Percentiles rank a stretch among this genome's conserved stretches.
Evolutionary conservation across 2,888 invertebrate genomes (phyloP).

Genomic region (Venusia cambrica): DNA sequence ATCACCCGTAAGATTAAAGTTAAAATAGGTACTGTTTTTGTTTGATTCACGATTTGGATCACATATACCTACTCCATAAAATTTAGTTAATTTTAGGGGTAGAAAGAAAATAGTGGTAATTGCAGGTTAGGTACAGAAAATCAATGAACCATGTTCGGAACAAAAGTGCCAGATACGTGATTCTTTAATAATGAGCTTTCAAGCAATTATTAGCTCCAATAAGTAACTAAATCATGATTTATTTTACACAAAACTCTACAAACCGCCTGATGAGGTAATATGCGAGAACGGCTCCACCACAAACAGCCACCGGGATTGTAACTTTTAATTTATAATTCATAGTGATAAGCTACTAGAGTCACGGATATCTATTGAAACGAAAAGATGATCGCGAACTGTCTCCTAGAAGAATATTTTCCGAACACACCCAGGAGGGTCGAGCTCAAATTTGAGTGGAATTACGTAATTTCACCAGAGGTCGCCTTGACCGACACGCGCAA

Average conservation of each 20-base stretch:
- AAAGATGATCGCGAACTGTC: conserved; percentile 55
- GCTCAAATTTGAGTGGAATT: conserved; percentile 68
- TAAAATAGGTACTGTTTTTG: too few species aligned
- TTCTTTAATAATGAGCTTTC: too few species aligned
- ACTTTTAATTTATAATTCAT: conserved; percentile 78
- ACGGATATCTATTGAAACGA: conserved; percentile 40
- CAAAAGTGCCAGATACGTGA: too few species aligned
- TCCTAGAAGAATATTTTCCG: conserved; percentile 54
- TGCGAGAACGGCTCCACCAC: conserved; percentile 75
- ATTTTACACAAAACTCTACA: conserved; percentile 44
- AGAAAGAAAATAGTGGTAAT: too few species aligned
- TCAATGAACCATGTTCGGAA: too few species aligned
- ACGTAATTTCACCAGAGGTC: conserved; percentile 78
- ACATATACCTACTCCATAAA: too few species aligned
- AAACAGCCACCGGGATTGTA: conserved; percentile 74
- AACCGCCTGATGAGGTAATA: conserved; percentile 80
- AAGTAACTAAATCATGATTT: too few species aligned
- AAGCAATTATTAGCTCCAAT: too few species aligned
- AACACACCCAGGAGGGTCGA: conserved; percentile 71
- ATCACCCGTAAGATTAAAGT: conserved; percentile 5
- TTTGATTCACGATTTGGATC: too few species aligned
- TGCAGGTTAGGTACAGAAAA: too few species aligned
- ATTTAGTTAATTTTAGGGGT: too few species aligned
- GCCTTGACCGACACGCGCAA: conserved; percentile 77
- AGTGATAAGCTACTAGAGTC: conserved; percentile 36